A percentile compares a stretch with the other conserved stretches of the same genome.
Conservation (phyloP, 2,797 vertebrate species). For the Gallinago stenura region DNA sequence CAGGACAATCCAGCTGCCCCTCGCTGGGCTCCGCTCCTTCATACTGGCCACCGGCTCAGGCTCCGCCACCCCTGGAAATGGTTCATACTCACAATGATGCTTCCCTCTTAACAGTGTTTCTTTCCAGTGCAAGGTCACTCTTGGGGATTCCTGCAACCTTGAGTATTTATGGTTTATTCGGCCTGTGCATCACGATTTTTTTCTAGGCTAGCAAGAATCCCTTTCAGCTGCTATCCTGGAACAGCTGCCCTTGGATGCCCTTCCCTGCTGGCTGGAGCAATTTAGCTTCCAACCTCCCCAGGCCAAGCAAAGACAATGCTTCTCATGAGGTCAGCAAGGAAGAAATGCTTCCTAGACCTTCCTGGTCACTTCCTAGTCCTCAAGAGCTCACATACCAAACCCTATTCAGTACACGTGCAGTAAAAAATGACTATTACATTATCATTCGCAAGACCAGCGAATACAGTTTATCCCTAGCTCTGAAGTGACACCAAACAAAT, state of each 20-base stretch:
- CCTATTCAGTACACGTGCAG: not conserved
- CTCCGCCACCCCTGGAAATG: not conserved
- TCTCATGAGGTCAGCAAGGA: not conserved
- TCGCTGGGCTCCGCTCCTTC: not conserved
- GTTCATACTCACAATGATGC: not conserved
- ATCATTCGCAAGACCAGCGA: not conserved
- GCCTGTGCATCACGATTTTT: rapidly evolving
- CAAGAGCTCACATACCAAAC: not conserved
- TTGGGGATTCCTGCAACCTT: not conserved
- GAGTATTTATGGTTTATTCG: not conserved
- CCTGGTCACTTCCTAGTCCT: not conserved
- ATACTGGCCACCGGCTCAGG: not conserved
- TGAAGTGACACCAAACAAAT: not conserved
- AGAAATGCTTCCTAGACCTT: not conserved
- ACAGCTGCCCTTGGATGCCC: not conserved
- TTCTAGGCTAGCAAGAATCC: not conserved
- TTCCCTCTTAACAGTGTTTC: not conserved
- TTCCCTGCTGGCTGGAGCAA: not conserved
- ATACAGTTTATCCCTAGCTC: not conserved
- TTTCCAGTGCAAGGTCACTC: not conserved
- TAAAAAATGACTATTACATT: not conserved
- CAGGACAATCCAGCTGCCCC: not conserved
- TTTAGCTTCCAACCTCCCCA: not conserved
- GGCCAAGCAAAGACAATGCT: not conserved
- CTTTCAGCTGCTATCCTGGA: not conserved